Base-by-base conservation (phyloP, 2,888 invertebrate genomes). In the Plagodis dolabraria region DNA sequence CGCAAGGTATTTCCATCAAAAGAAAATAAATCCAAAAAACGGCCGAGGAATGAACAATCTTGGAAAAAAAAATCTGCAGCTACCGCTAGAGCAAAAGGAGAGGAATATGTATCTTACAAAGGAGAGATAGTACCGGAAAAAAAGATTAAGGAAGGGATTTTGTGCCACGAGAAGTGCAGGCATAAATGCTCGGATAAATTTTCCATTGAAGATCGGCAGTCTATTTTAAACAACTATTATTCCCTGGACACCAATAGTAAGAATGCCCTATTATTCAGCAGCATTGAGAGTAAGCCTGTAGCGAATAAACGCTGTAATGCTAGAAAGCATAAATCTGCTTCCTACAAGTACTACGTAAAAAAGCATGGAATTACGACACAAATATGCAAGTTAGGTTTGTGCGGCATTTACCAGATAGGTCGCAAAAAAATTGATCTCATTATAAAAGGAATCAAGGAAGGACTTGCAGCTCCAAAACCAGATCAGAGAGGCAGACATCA, bases 31-130 rank as follows among this genome's bases (percentile, higher is more conserved):
- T 62, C 54, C 38, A 62, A 62, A 40, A 62, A 62, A 42, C 62
- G 58, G 36, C 57, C 57, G 45, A 61, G 50, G 50, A 61, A 60
- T 62, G 57, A 58, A 65, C 58, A 59, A 11, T 9, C 45, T 43
- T 60, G 60, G 60, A 64, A 64, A 60, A 64, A 52, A 46, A 64
- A 57, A 57, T 34, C 44, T 22, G 53, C 60, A 57, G 57, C 64
- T 52, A 22, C 47, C 53, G 60, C 64, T 42, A 42, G 64, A 22
- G 42, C 34, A 60, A 54, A 43, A 57, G 64, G 60, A 33, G 57
- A 60, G 43, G 57, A 61, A 57, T 57, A 60, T 43, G 42, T 56
- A 33, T 60, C 56, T 33, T 63, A 63, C 53, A 63, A 63, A 63
- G 54, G 54, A 54, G 44, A 11, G 12, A 51, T 54, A 47, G 48